Evolutionary conservation across 1,140 invertebrate species (phyloP).

Genomic region (Homarus americanus): DNA sequence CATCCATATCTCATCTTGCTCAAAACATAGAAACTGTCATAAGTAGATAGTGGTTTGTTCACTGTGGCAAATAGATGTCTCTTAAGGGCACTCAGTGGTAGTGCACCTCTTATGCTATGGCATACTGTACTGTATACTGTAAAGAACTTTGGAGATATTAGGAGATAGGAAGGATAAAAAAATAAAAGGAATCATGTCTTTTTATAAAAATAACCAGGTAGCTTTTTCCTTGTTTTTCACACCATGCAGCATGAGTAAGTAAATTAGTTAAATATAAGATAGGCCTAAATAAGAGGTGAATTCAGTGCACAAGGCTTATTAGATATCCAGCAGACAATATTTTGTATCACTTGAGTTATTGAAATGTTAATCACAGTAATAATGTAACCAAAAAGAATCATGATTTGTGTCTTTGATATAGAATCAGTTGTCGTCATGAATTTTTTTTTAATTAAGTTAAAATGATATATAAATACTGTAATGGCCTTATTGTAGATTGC

Average conservation of each 20-base stretch:
- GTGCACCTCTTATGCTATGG: background rate
- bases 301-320: no score
- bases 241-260: no score
- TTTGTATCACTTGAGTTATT: background rate
- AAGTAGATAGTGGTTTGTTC: background rate
- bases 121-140: no score
- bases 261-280: no score
- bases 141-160: background rate
- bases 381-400: background rate
- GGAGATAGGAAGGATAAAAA: background rate
- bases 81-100: background rate
- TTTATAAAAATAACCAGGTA: no score
- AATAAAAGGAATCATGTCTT: background rate
- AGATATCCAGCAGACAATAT: background rate
- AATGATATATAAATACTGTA: background rate
- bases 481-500: background rate
- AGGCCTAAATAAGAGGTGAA: no score
- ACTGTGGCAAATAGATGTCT: background rate
- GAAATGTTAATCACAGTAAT: background rate
- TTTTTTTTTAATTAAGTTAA: background rate
- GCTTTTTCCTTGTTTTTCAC: no score
- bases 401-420: background rate
- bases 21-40: background rate
- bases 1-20: background rate
- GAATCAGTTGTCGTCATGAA: background rate